A percentile compares a stretch with the other conserved stretches of the same genome.
These are phyloP conservation scores for Lobophora halterata DNA, from an alignment of 2,888 invertebrate species.

Conservation along the genomic window DNA sequence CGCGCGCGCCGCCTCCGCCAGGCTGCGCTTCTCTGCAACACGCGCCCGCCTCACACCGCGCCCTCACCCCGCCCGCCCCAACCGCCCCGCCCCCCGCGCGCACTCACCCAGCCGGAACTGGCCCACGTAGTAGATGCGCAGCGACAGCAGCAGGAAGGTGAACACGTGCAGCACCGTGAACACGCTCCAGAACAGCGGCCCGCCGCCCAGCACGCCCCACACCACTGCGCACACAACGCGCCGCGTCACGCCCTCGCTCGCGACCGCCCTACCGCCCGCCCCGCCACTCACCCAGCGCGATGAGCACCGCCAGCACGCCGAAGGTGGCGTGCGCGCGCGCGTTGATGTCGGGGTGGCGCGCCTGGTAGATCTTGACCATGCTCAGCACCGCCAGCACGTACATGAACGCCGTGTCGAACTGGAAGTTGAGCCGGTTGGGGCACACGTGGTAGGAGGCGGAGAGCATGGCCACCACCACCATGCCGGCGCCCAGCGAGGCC, in stretches of 20 bases:
- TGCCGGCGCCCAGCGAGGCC: constrained; percentile 91
- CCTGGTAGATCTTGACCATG: constrained; percentile 94
- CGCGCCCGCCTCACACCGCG: constrained; percentile 76
- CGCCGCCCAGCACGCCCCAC: constrained; percentile 85
- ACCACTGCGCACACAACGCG: constrained; percentile 76
- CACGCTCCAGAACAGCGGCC: constrained; percentile 85
- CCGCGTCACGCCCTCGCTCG: too few species aligned
- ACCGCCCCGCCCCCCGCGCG: constrained; percentile 53
- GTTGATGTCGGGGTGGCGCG: constrained; percentile 94
- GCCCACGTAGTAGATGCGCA: constrained; percentile 89
- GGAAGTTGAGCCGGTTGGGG: constrained; percentile 93
- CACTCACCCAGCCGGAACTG: constrained; percentile 84
- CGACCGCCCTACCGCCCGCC: too few species aligned
- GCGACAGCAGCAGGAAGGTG: constrained; percentile 84
- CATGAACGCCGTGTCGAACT: constrained; percentile 97
- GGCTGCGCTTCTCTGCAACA: constrained; percentile 53
- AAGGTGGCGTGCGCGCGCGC: constrained; percentile 91
- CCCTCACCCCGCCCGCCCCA: constrained; percentile 43
- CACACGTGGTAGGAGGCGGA: constrained; percentile 95
- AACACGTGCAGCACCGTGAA: constrained; percentile 87
- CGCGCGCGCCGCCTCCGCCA: constrained; percentile 52
- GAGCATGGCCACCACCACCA: constrained; percentile 93
- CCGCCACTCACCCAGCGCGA: constrained; percentile 79
- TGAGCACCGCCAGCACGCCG: constrained; percentile 87
- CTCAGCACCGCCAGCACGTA: constrained; percentile 93